Evolutionary conservation across 2,113 vertebrate species (phyloP).

Genomic region (Calypte anna): DNA sequence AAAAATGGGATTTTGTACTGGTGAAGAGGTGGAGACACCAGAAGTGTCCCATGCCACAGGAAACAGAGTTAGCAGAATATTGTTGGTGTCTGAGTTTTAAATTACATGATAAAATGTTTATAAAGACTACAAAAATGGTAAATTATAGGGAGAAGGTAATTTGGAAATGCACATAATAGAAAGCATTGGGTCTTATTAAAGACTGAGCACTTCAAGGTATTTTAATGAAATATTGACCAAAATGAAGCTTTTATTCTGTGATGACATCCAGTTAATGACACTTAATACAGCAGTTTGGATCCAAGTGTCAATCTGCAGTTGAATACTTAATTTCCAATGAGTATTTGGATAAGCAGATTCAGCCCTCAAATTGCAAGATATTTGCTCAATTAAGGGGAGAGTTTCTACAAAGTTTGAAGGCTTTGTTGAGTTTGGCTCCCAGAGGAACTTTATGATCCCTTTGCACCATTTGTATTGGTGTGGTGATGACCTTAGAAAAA

Average conservation of each 20-base stretch:
- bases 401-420: background rate
- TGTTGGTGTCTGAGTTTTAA: background rate
- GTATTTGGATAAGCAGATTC: background rate
- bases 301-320: background rate
- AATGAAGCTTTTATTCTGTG: constrained; percentile 13
- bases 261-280: background rate
- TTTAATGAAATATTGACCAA: background rate
- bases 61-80: background rate
- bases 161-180: background rate
- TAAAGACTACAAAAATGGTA: background rate
- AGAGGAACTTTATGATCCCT: background rate
- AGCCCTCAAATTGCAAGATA: background rate
- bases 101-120: background rate
- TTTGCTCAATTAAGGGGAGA: background rate
- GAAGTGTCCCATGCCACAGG: background rate
- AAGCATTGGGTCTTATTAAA: background rate
- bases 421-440: background rate
- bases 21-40: background rate
- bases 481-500: background rate
- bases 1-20: background rate
- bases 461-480: background rate
- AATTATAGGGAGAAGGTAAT: background rate
- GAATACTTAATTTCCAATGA: background rate
- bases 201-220: background rate
- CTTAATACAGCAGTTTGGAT: background rate